These are phyloP conservation scores for Drosophila mimica DNA, from an alignment of 2,888 invertebrate genomes.

Conservation along the genomic window DNA sequence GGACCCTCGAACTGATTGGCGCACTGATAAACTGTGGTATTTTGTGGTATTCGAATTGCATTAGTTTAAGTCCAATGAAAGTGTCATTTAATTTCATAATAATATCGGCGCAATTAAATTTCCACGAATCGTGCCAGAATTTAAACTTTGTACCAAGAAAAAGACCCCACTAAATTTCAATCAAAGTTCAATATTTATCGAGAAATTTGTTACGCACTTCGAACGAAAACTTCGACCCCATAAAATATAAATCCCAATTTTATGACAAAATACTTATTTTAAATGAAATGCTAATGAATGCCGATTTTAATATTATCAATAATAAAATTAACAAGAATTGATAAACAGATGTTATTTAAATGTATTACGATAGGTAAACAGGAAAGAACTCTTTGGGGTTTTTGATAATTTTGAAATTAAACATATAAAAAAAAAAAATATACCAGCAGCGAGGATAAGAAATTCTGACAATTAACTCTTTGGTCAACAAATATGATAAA, in stretches of 20 bases:
- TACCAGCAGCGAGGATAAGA: not conserved
- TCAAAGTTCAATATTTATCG: not conserved
- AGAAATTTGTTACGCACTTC: not conserved
- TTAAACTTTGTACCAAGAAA: not conserved
- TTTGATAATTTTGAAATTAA: not conserved
- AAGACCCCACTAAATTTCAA: not conserved
- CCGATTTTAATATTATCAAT: not conserved
- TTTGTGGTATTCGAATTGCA: slow-evolving; percentile 42
- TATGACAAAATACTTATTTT: not conserved
- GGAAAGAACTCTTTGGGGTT: not conserved
- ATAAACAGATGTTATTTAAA: not conserved
- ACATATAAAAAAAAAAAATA: not conserved
- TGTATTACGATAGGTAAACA: not conserved
- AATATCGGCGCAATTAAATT: slow-evolving; percentile 39
- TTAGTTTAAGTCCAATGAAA: slow-evolving; percentile 45
- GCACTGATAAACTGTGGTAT: slow-evolving; percentile 60
- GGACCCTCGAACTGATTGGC: slow-evolving; percentile 41
- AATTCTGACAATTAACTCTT: not conserved
- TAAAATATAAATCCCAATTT: not conserved
- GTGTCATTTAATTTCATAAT: slow-evolving; percentile 13
- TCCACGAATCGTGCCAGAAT: slow-evolving; percentile 20
- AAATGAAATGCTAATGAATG: not conserved
- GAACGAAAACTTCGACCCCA: not conserved
- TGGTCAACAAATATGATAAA: not conserved
- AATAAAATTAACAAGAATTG: not conserved